Conservation (phyloP, 2,888 invertebrate species). For the Ommatoiulus sabulosus region DNA sequence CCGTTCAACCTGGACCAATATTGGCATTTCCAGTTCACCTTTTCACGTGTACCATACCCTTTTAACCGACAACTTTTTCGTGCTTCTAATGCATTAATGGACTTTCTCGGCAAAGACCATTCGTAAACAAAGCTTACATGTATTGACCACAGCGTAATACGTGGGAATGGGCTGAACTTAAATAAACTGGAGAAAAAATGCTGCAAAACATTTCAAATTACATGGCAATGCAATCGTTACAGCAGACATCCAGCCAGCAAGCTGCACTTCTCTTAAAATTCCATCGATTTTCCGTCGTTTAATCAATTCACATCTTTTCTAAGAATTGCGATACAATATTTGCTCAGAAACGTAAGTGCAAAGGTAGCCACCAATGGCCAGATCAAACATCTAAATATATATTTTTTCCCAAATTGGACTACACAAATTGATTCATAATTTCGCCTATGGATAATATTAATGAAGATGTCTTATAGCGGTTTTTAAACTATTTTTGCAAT, state of each 20-base stretch:
- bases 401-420: too few relatives aligned
- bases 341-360: not conserved
- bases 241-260: not conserved
- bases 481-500: too few relatives aligned
- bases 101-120: not conserved
- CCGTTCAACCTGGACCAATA: slow-evolving; percentile 36
- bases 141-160: slow-evolving; percentile 5
- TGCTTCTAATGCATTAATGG: slow-evolving; percentile 27
- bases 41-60: slow-evolving; percentile 29
- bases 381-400: too few relatives aligned
- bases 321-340: not conserved
- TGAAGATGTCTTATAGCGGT: too few relatives aligned
- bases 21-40: slow-evolving; percentile 17
- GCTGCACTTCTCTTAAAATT: not conserved
- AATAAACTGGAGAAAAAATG: not conserved
- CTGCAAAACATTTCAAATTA: not conserved
- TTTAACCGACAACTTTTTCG: slow-evolving; percentile 31
- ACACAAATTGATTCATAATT: too few relatives aligned
- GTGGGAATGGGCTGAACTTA: not conserved
- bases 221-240: not conserved
- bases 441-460: too few relatives aligned
- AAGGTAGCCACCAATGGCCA: too few relatives aligned
- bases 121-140: not conserved
- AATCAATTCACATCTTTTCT: not conserved
- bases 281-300: not conserved